Evolutionary conservation across 30 jellyfish, hydroid and myxozoan species (phyloP).

Genomic region (Cassiopea andromeda): DNA sequence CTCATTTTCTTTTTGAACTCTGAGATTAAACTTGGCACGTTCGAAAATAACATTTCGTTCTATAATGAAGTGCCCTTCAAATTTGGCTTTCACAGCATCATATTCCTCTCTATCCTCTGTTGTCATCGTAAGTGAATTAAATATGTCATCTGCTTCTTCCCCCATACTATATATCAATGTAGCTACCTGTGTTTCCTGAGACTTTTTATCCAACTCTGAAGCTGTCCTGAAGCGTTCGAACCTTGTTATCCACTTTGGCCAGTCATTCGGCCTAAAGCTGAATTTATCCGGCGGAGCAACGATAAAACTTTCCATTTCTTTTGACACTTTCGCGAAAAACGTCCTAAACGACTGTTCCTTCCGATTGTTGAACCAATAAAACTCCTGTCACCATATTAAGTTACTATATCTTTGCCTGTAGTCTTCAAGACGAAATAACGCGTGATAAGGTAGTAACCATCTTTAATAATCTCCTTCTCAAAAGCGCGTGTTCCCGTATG

Average conservation of each 20-base stretch:
- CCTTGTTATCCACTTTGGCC: constrained; percentile 31
- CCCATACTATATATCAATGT: constrained; percentile 49
- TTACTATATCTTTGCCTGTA: neutral
- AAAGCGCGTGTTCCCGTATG: neutral
- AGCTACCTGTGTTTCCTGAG: constrained; percentile 18
- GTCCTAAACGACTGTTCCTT: neutral
- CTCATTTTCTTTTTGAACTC: constrained; percentile 12
- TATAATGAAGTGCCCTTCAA: constrained; percentile 27
- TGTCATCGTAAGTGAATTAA: neutral
- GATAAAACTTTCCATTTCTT: constrained; percentile 34
- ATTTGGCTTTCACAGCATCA: constrained; percentile 8
- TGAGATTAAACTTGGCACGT: constrained; percentile 18
- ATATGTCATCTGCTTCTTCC: constrained; percentile 50
- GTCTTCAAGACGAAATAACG: neutral
- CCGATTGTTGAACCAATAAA: neutral
- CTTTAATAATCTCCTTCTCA: neutral
- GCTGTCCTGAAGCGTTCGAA: constrained; percentile 29
- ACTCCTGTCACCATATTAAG: neutral
- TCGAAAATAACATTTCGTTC: constrained; percentile 19
- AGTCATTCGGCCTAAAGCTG: constrained; percentile 32
- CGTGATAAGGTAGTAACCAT: neutral
- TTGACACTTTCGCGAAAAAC: neutral
- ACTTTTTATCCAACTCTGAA: constrained; percentile 30
- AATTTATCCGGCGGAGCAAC: constrained; percentile 44
- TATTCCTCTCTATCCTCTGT: constrained; percentile 7